Evolutionary conservation across 2,888 invertebrate genomes (phyloP), one percentile per base, ranked within the genome.

Genomic region (Tineola bisselliella): DNA sequence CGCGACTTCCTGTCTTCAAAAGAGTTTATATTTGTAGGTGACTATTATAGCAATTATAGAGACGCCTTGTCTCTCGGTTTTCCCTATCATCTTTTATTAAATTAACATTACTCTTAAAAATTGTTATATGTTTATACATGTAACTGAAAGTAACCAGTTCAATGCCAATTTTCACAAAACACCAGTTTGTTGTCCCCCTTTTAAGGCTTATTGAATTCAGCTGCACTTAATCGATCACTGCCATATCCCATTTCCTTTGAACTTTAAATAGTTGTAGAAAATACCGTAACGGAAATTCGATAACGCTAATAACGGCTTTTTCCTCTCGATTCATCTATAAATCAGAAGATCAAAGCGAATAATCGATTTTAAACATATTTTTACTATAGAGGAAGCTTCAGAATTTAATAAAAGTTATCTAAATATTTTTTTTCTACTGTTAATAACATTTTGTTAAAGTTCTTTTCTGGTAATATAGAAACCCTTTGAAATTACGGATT

Each of bases 401-500:
- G 38, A 38, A 38, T 38, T 38, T 38, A 48, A 48, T 17, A 48
- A 48, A 48, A 13, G 15, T 48, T 48, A 48, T 48, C 15, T 48
- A 48, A 48, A 48, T 15, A 17, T 48, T 48, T 48, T 48, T 43
- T 33, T 25, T 52, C n/a, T 48, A 52, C n/a, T n/a, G 19, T 19
- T 44, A 44, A 44, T 43, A 60, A 54, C 13, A 33, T 57, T 57
- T 57, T 33, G 30, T 57, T 10, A 57, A n/a, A 12, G 38, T 10
- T 38, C n/a, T 33, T 18, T 57, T 25, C 25, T 57, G 31, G 15
- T 59, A 38, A 69, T 73, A 72, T 77, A 77, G 73, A 74, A 70
- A 69, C 69, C 69, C 65, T 67, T 70, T 63, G 71, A 76, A 80
- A 79, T 79, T 79, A 25, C 25, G 6, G 25, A 25, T 25, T 25